A percentile compares a stretch with the other conserved stretches of the same genome.
These are phyloP conservation scores for Nephotettix cincticeps DNA, from an alignment of 1,140 invertebrate genomes.

Conservation along the genomic window DNA sequence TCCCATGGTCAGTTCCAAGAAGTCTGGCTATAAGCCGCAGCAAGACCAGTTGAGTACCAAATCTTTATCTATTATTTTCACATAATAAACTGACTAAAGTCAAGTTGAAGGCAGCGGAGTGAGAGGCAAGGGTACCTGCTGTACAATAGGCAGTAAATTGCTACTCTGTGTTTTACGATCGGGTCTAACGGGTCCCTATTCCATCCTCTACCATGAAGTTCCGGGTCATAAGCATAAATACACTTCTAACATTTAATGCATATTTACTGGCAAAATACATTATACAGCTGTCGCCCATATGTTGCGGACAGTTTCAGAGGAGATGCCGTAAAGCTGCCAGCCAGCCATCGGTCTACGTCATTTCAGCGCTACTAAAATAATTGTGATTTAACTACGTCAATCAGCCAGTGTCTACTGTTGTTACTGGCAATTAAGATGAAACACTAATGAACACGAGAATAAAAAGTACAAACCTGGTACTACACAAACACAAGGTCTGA, in stretches of 20 bases:
- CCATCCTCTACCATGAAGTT: not conserved
- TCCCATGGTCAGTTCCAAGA: too few relatives aligned
- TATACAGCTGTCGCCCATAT: constrained; percentile 4
- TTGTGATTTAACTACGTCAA: not conserved
- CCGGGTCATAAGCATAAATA: not conserved
- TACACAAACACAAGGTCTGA: too few relatives aligned
- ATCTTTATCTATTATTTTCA: too few relatives aligned
- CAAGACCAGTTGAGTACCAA: too few relatives aligned
- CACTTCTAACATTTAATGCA: too few relatives aligned
- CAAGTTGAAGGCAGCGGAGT: not conserved
- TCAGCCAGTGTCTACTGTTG: too few relatives aligned
- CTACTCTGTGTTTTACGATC: constrained; percentile 4
- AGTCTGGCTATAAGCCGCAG: too few relatives aligned
- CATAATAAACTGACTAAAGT: too few relatives aligned
- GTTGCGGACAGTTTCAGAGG: not conserved
- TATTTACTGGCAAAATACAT: constrained; percentile 8
- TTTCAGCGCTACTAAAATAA: constrained; percentile 1
- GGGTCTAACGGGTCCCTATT: not conserved
- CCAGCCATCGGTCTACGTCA: not conserved
- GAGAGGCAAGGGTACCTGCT: constrained; percentile 10
- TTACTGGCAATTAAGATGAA: too few relatives aligned
- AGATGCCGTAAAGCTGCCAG: not conserved
- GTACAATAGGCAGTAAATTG: constrained; percentile 22
- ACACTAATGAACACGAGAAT: too few relatives aligned
- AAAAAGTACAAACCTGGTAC: too few relatives aligned